Conservation (phyloP, 2,113 vertebrate genomes). For the Istiophorus platypterus region DNA sequence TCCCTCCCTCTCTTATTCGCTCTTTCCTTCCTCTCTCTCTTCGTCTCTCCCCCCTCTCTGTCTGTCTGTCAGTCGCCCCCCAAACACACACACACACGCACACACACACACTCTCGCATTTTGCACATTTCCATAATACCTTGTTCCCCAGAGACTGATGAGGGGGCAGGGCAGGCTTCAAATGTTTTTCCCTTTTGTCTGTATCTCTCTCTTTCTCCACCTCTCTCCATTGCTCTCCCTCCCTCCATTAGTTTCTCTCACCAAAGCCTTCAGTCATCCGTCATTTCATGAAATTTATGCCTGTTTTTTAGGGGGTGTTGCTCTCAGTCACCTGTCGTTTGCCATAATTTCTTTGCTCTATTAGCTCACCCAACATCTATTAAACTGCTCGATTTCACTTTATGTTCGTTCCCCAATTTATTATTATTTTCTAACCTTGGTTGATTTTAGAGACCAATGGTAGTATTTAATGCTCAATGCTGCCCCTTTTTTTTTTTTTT, state of each 20-base stretch:
- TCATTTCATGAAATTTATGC: slow-evolving; percentile 49
- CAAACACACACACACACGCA: too few relatives aligned
- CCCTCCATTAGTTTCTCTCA: slow-evolving; percentile 16
- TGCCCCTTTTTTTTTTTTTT: background rate
- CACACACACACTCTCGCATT: slow-evolving; percentile 68
- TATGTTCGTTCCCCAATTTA: background rate
- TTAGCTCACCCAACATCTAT: slow-evolving; percentile 12
- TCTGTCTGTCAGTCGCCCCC: slow-evolving; percentile 68
- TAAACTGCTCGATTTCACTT: slow-evolving; percentile 17
- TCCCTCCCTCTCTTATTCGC: slow-evolving; percentile 62
- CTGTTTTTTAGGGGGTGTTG: slow-evolving; percentile 32
- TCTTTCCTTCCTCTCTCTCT: slow-evolving; percentile 42
- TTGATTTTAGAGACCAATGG: slow-evolving; percentile 17
- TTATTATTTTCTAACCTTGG: background rate
- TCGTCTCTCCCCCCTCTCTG: slow-evolving; percentile 31
- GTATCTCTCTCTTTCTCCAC: slow-evolving; percentile 41
- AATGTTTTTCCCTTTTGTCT: slow-evolving; percentile 74
- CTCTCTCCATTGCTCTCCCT: slow-evolving; percentile 16
- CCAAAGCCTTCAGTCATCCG: slow-evolving; percentile 48
- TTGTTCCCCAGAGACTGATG: slow-evolving; percentile 72
- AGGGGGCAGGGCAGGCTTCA: slow-evolving; percentile 73
- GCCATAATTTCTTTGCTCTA: slow-evolving; percentile 4
- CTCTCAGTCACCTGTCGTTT: slow-evolving; percentile 54
- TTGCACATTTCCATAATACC: slow-evolving; percentile 79
- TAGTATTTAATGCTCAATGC: slow-evolving; percentile 4